These are phyloP conservation scores for Leptocoma aspasia DNA, from an alignment of 2,113 vertebrate genomes.

Conservation along the genomic window DNA sequence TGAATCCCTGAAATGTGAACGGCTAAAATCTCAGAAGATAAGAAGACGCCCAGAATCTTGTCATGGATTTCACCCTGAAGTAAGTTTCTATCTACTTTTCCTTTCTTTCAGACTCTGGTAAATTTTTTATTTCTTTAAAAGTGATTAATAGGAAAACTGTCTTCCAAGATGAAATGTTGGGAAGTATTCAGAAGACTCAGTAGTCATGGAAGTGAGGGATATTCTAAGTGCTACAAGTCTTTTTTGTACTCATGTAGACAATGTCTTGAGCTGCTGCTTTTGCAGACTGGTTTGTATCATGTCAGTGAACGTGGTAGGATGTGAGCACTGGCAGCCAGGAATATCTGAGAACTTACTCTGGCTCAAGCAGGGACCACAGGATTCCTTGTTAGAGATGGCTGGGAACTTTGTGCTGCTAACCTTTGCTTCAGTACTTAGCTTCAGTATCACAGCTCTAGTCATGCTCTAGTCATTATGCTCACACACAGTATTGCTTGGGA, in stretches of 20 bases:
- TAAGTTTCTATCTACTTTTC: slow-evolving; percentile 48
- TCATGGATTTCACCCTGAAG: slow-evolving; percentile 95
- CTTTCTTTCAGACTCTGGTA: not conserved
- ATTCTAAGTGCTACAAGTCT: not conserved
- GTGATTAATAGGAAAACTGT: not conserved
- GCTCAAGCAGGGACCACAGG: not conserved
- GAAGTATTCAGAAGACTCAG: not conserved
- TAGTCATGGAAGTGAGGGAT: not conserved
- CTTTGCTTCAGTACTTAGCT: not conserved
- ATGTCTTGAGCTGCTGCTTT: not conserved
- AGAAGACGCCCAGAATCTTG: slow-evolving; percentile 94
- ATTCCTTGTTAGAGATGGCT: not conserved
- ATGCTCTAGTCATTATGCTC: not conserved
- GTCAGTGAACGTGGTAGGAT: not conserved
- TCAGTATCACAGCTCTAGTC: not conserved
- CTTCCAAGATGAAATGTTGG: not conserved
- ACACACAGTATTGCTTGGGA: not conserved
- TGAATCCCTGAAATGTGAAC: slow-evolving; percentile 96
- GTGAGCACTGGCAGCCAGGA: not conserved
- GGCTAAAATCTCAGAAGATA: slow-evolving; percentile 96
- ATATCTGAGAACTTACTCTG: not conserved
- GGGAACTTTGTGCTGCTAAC: not conserved
- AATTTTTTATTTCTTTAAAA: not conserved
- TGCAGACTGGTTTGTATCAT: not conserved
- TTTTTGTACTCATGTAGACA: not conserved